A percentile compares a stretch with the other conserved stretches of the same genome.
These are phyloP conservation scores for Lepus timidus DNA, from an alignment of 2,113 vertebrate genomes.

Conservation along the genomic window DNA sequence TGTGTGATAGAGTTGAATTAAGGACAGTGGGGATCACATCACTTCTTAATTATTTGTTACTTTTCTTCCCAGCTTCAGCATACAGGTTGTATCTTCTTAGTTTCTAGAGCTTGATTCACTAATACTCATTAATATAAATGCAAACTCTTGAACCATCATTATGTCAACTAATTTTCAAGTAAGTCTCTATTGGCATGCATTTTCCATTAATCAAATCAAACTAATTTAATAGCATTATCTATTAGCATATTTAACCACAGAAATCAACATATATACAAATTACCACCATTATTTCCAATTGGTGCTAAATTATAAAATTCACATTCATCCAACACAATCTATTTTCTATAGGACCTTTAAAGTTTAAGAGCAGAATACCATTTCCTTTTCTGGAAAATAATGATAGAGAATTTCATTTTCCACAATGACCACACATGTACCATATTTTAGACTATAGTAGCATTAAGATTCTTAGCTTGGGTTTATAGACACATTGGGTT, in stretches of 20 bases:
- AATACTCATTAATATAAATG: slow-evolving; percentile 60
- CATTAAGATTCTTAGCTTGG: neutral
- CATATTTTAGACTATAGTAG: neutral
- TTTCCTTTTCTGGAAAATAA: neutral
- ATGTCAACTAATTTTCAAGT: slow-evolving; percentile 23
- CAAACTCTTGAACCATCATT: slow-evolving; percentile 58
- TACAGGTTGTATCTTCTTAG: neutral
- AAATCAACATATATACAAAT: slow-evolving; percentile 37
- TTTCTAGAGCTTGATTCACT: neutral
- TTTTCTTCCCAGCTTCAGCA: neutral
- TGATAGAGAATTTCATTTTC: slow-evolving; percentile 6
- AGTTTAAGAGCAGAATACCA: neutral
- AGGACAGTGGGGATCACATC: slow-evolving; percentile 12
- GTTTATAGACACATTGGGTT: neutral
- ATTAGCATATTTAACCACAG: slow-evolving; percentile 13
- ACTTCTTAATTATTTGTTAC: neutral
- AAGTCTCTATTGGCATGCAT: neutral
- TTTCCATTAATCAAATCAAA: slow-evolving; percentile 49
- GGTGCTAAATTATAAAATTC: slow-evolving; percentile 37
- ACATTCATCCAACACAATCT: slow-evolving; percentile 6
- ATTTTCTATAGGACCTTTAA: neutral
- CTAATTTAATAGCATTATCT: slow-evolving; percentile 47
- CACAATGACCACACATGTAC: neutral
- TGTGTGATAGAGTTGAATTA: slow-evolving; percentile 12
- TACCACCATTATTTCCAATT: slow-evolving; percentile 23